Evolutionary conservation across 2,888 invertebrate species (phyloP).

Genomic region (Conomelus anceps): DNA sequence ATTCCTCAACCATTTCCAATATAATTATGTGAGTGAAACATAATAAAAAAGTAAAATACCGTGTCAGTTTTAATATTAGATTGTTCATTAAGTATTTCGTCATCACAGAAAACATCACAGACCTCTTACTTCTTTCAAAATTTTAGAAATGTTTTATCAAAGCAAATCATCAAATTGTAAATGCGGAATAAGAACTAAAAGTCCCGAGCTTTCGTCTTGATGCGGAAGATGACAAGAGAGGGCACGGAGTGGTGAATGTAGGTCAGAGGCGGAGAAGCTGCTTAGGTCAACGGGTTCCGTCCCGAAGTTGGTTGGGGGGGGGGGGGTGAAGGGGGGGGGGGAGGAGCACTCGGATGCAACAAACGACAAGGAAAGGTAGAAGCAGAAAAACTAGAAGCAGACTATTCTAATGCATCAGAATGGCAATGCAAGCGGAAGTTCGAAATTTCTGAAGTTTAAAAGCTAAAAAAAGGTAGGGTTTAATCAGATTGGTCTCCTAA

Average conservation of each 20-base stretch:
- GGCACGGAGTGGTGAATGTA: neutral
- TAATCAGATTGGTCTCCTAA: too few species aligned
- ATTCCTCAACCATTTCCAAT: too few species aligned
- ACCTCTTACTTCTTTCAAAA: too few species aligned
- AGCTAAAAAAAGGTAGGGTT: too few species aligned
- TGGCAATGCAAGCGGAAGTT: neutral
- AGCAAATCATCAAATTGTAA: too few species aligned
- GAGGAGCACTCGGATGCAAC: neutral
- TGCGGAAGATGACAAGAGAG: neutral
- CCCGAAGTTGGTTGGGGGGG: neutral
- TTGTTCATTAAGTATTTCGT: too few species aligned
- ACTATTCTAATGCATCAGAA: neutral
- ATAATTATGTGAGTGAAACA: too few species aligned
- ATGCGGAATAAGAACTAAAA: neutral
- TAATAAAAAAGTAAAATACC: too few species aligned
- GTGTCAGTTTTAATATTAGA: too few species aligned
- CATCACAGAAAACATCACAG: too few species aligned
- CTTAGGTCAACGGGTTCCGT: neutral
- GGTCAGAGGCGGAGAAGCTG: neutral
- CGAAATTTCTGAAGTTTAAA: neutral
- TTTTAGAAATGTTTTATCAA: too few species aligned
- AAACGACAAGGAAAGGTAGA: neutral
- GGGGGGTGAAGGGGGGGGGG: neutral
- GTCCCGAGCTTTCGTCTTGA: neutral
- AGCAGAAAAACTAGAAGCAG: neutral